Percentiles rank a stretch among this genome's conserved stretches.
Evolutionary conservation across 2,797 vertebrate species (phyloP).

Genomic region (Allobates femoralis): DNA sequence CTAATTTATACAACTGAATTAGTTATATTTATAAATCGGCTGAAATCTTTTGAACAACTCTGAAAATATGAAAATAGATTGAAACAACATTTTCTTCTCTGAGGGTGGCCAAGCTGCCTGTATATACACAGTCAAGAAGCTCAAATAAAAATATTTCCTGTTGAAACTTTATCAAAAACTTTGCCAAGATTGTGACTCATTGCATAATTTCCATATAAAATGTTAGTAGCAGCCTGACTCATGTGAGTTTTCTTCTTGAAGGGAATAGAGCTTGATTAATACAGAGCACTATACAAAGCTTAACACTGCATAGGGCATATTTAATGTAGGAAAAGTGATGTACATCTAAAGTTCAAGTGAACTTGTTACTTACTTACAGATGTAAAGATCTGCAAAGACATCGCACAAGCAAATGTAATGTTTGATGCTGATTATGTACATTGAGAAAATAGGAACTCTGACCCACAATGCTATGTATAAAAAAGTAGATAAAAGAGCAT

Average conservation of each 20-base stretch:
- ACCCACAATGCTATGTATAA: background rate
- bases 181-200: slow-evolving; percentile 49
- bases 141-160: slow-evolving; percentile 19
- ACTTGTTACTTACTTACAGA: background rate
- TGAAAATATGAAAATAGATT: slow-evolving; percentile 6
- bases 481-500: background rate
- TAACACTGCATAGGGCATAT: background rate
- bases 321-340: background rate
- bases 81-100: background rate
- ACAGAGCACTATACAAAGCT: background rate
- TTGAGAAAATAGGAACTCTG: background rate
- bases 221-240: slow-evolving; percentile 15
- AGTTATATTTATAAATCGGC: background rate
- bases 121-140: background rate
- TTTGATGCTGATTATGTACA: background rate
- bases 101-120: slow-evolving; percentile 5
- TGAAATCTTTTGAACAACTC: background rate
- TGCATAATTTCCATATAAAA: slow-evolving; percentile 2
- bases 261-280: slow-evolving; percentile 17
- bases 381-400: background rate
- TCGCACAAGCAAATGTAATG: background rate
- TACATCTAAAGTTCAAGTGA: slow-evolving; percentile 18
- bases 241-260: slow-evolving; percentile 12
- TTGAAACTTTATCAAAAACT: slow-evolving; percentile 28
- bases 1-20: background rate